A percentile compares a stretch with the other conserved stretches of the same genome.
phyloP scores from a whole-genome alignment of 2,113 vertebrate genomes.

The Microtus montanus region DNA sequence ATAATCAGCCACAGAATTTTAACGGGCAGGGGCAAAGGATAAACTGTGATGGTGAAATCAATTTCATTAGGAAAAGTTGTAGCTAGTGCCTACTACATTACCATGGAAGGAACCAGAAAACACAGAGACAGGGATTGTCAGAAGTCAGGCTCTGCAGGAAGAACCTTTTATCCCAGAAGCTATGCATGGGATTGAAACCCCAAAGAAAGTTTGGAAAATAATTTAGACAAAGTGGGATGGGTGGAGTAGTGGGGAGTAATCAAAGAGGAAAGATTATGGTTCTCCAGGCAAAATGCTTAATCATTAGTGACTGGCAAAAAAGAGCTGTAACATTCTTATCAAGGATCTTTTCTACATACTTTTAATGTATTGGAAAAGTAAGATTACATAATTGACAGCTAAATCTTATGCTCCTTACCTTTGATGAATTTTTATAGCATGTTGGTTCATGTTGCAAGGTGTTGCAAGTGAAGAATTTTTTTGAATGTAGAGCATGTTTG shows the following conservation, averaged over 20 bases:
- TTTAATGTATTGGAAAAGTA: not conserved
- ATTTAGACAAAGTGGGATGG: not conserved
- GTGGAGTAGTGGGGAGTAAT: not conserved
- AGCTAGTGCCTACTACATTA: conserved; percentile 23
- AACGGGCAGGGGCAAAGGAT: conserved; percentile 50
- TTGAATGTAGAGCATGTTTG: not conserved
- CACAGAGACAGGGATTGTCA: not conserved
- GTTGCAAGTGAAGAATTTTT: not conserved
- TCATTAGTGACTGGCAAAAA: not conserved
- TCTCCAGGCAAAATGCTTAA: conserved; percentile 3
- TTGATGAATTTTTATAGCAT: not conserved
- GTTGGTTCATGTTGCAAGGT: not conserved
- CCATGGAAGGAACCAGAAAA: conserved; percentile 22
- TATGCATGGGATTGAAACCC: not conserved
- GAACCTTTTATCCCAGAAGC: not conserved
- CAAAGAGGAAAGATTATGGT: not conserved
- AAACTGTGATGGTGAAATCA: conserved; percentile 55
- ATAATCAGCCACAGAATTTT: conserved; percentile 20
- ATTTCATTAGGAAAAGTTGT: conserved; percentile 43
- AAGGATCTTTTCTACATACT: not conserved
- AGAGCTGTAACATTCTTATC: not conserved
- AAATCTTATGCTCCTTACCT: not conserved
- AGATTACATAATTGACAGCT: not conserved
- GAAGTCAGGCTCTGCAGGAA: not conserved
- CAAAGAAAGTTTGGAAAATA: not conserved